Evolutionary conservation across 2,797 vertebrate species (phyloP).

Genomic region (Gadopsis bispinosus): DNA sequence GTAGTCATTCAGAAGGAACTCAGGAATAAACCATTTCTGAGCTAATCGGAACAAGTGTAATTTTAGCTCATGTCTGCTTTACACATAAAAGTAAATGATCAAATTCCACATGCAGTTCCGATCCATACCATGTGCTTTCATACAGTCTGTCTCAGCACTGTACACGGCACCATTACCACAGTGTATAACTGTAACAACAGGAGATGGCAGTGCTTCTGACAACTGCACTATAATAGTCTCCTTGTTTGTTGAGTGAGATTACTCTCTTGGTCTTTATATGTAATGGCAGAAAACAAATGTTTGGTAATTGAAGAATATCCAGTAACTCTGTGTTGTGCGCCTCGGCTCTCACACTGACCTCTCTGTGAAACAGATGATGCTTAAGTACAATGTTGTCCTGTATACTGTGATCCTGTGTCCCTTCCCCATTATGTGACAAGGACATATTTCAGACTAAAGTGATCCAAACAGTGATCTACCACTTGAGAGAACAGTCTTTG

Average conservation of each 20-base stretch:
- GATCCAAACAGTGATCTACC: slow-evolving; percentile 75
- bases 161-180: background rate
- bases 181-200: slow-evolving; percentile 13
- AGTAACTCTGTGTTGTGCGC: slow-evolving; percentile 51
- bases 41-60: background rate
- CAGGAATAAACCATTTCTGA: slow-evolving; percentile 1
- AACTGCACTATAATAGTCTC: slow-evolving; percentile 44
- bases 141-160: background rate
- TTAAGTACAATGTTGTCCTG: slow-evolving; percentile 63
- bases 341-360: slow-evolving; percentile 66
- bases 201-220: slow-evolving; percentile 23
- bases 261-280: slow-evolving; percentile 55
- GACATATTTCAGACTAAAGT: slow-evolving; percentile 80
- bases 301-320: slow-evolving; percentile 74
- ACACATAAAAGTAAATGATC: background rate
- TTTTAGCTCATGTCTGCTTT: background rate
- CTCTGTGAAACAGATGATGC: slow-evolving; percentile 64
- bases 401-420: slow-evolving; percentile 64
- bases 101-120: slow-evolving; percentile 1
- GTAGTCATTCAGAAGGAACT: background rate
- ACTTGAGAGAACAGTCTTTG: slow-evolving; percentile 83
- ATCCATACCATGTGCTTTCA: background rate
- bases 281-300: slow-evolving; percentile 79
- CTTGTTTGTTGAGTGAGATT: slow-evolving; percentile 66
- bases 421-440: slow-evolving; percentile 81